Base-by-base conservation (phyloP, 2,888 invertebrate species). In the Drosophila crucigera region DNA sequence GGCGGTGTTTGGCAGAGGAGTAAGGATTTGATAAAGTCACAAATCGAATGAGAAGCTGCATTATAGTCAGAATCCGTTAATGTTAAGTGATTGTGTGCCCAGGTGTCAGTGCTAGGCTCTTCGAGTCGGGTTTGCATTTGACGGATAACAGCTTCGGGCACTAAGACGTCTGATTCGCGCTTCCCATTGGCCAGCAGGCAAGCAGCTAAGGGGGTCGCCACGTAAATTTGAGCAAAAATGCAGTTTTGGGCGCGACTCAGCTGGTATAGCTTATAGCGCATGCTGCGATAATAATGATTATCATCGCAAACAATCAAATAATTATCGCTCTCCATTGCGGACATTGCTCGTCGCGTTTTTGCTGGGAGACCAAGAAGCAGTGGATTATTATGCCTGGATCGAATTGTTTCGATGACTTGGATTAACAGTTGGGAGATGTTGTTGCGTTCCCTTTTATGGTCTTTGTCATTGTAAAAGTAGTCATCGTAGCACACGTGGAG, bases 281-380 rank as follows among this genome's bases (percentile, higher is more conserved):
- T 93, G 31, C 93, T 92, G 59, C 82, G 80, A 65, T 93, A 93
- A 55, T 91, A 93, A 60, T 92, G 89, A 66, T 93, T 93, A 68
- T 93, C 93, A 78, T 93, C 93, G 63, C 92, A 91, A 30, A 93
- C n/a, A 14, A 93, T 82, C 1, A 92, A 6, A 62, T 73, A 82
- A 43, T 84, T 80, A 3, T 62, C 43, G 6, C 30, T 56, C 11
- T 30, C 41, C 9, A 3, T 35, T 30, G 25, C 1, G 4, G 28
- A 9, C 10, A 39, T 11, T 14, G 59, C 25, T 3, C 14, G 39
- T 2, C 33, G 50, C 4, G 80, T 4, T 53, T 53, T 39, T 6
- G 25, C 14, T 0, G 80, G 59, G 14, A 77, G 22, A n/a, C 64
- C 25, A 2, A 47, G 31, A 31, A 19, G 58, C 10, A 2, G 19